Base-by-base conservation (phyloP, 2,113 vertebrate genomes). In the Ascaphus truei region DNA sequence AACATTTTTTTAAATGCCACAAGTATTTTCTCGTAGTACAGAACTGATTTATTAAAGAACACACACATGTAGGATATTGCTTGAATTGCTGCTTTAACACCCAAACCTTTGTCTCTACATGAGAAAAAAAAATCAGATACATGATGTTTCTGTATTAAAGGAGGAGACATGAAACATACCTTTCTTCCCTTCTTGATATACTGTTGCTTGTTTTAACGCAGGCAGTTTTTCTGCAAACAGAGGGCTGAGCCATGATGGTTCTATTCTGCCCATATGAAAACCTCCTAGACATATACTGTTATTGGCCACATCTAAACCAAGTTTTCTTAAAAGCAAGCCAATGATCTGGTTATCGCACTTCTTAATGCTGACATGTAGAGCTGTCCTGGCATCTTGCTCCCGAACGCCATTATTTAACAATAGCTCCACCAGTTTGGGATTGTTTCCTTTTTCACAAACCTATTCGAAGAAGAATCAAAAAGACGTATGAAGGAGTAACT, bases 221-320 rank as follows among this genome's bases (percentile, higher is more conserved):
- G 75, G 59, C 3, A 63, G 50, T 68, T 87, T 91, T 27, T 94
- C 91, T 3, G 89, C 88, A 77, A 99, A 93, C 67, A 98, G 89
- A 57, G 94, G 91, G 73, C 80, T 77, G 31, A 99, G 90, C 95
- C 96, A 98, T 1, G 89, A 80, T 8, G 95, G 87, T 22, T 98
- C 93, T 10, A 98, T 83, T 58, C 76, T 88, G 9, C 94, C 93
- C 37, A 99, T 88, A 15, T 92, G 79, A 75, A 97, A 94, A 64
- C 95, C 93, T 34, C 97, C 94, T 29, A 99, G 90, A 69, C 96
- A 97, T 61, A 98, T 92, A 55, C 94, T 92, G 26, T 84, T 90
- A 82, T 95, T 97, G 76, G 89, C 78, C 4, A 86, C 76, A 76
- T 99, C 95, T 75, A 98, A 82, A 9, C 93, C 95, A 33, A 98